Evolutionary conservation across 2,888 invertebrate genomes (phyloP), one percentile per base, ranked within the genome.

Genomic region (Alcis repandata): DNA sequence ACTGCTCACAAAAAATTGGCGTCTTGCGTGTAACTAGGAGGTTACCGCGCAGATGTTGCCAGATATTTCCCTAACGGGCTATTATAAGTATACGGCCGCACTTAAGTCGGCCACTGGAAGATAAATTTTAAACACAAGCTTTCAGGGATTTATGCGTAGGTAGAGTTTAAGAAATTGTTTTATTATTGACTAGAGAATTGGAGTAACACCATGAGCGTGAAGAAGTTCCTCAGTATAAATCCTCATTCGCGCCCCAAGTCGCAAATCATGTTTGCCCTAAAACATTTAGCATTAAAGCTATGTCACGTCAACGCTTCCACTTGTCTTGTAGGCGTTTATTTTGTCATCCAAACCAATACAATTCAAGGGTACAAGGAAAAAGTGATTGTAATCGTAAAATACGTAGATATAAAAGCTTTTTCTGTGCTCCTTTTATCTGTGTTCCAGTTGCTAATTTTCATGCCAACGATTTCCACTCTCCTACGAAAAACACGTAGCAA

Each of bases 1-100:
- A 73, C 76, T 69, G 73, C 72, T 67, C 77, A 48, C 70, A 79
- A 81, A 79, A 85, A 84, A 82, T 71, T 73, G 78, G 67, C 68
- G 75, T 68, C 73, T 69, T 69, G 72, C 73, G 67, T 61, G 73
- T 76, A 74, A 73, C 71, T 72, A 74, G 32, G 74, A 74, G 76
- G 75, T 72, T 65, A 62, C 61, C 71, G 70, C 73, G 70, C 70
- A 73, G 68, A 70, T 69, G 71, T 75, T 79, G 72, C 51, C 53
- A 72, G 45, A 64, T 75, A 82, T 82, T 82, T 83, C 79, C 79
- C 77, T 71, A 65, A 75, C 61, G 79, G 59, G 71, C 76, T 75
- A 76, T 81, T 77, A 76, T 69, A 76, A 77, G 76, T 72, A 77
- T 78, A 76, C 73, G 64, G 68, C 68, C 69, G 73, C 69, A 78